phyloP scores from a whole-genome alignment of 2,797 vertebrate species.

The Adelosebastes latens region DNA sequence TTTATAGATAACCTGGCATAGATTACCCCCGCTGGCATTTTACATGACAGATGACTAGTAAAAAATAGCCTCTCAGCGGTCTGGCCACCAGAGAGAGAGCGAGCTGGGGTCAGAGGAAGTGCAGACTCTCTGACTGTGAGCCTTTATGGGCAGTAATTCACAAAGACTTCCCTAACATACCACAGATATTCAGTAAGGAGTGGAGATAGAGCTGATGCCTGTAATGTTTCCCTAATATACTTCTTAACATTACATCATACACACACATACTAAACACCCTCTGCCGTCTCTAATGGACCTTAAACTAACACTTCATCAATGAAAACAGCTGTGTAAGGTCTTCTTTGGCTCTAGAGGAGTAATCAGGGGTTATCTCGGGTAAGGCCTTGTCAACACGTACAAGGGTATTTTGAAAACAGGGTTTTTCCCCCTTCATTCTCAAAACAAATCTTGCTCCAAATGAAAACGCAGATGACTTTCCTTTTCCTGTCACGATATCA shows the following conservation, averaged over 20 bases:
- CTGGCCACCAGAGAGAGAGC: slow-evolving; percentile 63
- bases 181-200: slow-evolving; percentile 33
- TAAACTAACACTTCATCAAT: neutral
- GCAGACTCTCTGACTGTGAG: slow-evolving; percentile 64
- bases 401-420: too few relatives aligned
- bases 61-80: slow-evolving; percentile 66
- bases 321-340: slow-evolving; percentile 1
- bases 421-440: too few relatives aligned
- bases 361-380: neutral
- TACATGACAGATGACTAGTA: slow-evolving; percentile 69
- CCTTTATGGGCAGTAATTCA: slow-evolving; percentile 62
- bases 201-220: neutral
- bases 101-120: slow-evolving; percentile 69
- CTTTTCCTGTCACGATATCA: too few relatives aligned
- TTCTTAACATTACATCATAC: neutral
- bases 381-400: too few relatives aligned
- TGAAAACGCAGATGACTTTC: too few relatives aligned
- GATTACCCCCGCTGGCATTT: slow-evolving; percentile 67
- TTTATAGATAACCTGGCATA: slow-evolving; percentile 73
- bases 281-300: neutral
- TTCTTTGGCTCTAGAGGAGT: neutral
- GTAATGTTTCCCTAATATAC: neutral
- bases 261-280: neutral
- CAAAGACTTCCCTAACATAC: slow-evolving; percentile 34
- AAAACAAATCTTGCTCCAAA: too few relatives aligned